These are phyloP conservation scores for Andricus curvator DNA, from an alignment of 2,888 invertebrate genomes.

Conservation along the genomic window DNA sequence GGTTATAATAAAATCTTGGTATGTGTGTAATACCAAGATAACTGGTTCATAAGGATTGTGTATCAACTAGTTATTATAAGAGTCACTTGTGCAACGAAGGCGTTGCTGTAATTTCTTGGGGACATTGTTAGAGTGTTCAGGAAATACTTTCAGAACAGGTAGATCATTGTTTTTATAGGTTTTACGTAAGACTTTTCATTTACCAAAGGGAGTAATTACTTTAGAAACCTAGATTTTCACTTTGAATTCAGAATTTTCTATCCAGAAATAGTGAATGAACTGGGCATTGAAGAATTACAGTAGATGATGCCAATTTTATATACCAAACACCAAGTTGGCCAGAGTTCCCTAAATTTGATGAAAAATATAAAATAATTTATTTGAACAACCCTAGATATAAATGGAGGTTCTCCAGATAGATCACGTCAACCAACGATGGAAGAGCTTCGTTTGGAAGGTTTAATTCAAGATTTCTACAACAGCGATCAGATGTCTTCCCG, in stretches of 20 bases:
- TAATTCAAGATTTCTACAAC: slow-evolving; percentile 72
- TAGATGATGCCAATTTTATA: background rate
- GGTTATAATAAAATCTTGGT: too few relatives aligned
- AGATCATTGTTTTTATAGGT: background rate
- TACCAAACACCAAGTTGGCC: slow-evolving; percentile 11
- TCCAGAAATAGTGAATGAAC: background rate
- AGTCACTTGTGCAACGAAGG: background rate
- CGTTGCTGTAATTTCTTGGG: background rate
- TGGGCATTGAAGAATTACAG: background rate
- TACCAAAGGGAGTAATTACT: background rate
- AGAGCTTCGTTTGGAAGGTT: slow-evolving; percentile 66
- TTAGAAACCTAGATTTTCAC: background rate
- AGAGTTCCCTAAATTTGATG: background rate
- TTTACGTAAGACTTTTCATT: background rate
- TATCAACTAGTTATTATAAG: slow-evolving; percentile 15
- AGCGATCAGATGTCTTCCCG: slow-evolving; percentile 64
- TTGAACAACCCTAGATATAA: slow-evolving; percentile 10
- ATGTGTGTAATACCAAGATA: background rate
- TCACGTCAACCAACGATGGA: slow-evolving; percentile 59
- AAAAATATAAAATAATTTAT: background rate
- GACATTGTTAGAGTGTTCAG: slow-evolving; percentile 9
- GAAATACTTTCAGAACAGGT: slow-evolving; percentile 21
- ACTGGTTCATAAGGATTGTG: background rate
- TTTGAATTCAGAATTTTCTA: background rate
- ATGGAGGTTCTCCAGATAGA: slow-evolving; percentile 45